Base-by-base conservation (phyloP, 2,888 invertebrate species). In the Calliopum simillimum region DNA sequence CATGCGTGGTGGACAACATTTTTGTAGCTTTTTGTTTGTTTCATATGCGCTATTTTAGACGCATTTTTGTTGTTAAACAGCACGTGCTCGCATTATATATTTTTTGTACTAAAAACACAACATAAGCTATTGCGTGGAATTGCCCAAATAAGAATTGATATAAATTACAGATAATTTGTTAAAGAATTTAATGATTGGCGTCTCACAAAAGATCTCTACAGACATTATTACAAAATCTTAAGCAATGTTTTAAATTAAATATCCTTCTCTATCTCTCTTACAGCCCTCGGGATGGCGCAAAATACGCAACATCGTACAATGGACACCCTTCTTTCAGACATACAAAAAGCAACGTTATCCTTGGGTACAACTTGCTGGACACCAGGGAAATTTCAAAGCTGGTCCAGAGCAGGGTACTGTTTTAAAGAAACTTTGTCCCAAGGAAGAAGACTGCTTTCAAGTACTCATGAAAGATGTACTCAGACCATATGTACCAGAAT, bases 311-410 rank as follows among this genome's bases (percentile, higher is more conserved):
- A 96, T 97, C 70, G 96, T 98, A 33, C 96, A 96, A 84, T 97
- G 97, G 96, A 96, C 97, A 56, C 97, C 97, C 51, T 98, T 98
- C 89, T 95, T 97, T 85, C 97, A 97, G 87, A 97, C 95, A 0
- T 97, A 97, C 89, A 97, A 97, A 87, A 97, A 96, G 84, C 94
- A 96, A 86, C 89, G 95, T 78, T 97, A 97, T 87, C 97, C 97
- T 68, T 98, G 98, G 98, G 95, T 98, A 71, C 98, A 98, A 87
- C 89, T 98, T 55, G 97, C 97, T 16, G 97, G 97, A 0, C 97
- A 97, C 85, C 96, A 97, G 87, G 97, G 97, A 49, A 97, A 96
- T 87, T 97, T 97, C 88, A 94, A 95, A 81, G 95, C 97, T 2
- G 97, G 97, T 0, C 94, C 94, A 2, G 94, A 96, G 79, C 96